Percentiles rank a stretch among this genome's conserved stretches.
phyloP scores from a whole-genome alignment of 1,140 invertebrate genomes.

The Drosophila ercepeae region DNA sequence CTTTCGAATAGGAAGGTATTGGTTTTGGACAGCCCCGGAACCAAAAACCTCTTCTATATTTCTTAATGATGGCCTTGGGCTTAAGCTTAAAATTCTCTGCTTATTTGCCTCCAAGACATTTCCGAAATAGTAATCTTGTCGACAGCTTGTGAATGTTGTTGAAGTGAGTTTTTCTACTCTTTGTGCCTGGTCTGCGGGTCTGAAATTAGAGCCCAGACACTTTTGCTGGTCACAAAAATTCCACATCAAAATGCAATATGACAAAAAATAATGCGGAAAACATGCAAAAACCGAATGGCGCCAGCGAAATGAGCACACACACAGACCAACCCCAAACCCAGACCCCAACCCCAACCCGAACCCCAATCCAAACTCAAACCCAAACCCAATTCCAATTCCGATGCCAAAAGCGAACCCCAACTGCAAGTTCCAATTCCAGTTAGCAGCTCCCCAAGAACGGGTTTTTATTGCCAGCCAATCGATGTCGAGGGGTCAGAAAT shows the following conservation, averaged over 20 bases:
- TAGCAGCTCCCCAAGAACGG: conserved; percentile 48
- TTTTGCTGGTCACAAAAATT: conserved; percentile 61
- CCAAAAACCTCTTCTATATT: conserved; percentile 2
- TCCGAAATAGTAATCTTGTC: conserved; percentile 34
- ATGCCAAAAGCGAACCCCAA: conserved; percentile 12
- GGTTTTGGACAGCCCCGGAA: background rate
- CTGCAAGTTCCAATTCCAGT: conserved; percentile 40
- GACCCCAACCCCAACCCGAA: background rate
- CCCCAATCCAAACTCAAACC: background rate
- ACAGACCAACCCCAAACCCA: conserved; percentile 11
- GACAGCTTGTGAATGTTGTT: conserved; percentile 41
- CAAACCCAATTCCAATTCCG: conserved; percentile 2
- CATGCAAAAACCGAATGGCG: conserved; percentile 66
- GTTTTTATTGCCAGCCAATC: conserved; percentile 46
- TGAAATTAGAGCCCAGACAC: conserved; percentile 80
- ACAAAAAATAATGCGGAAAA: conserved; percentile 73
- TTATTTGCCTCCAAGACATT: background rate
- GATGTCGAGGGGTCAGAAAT: conserved; percentile 41
- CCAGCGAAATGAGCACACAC: conserved; percentile 72
- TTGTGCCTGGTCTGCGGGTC: conserved; percentile 11
- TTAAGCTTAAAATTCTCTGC: conserved; percentile 6
- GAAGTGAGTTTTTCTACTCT: conserved; percentile 20
- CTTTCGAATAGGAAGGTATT: conserved; percentile 1
- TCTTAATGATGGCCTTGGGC: conserved; percentile 71
- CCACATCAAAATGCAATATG: conserved; percentile 65